Evolutionary conservation across 2,888 invertebrate species (phyloP).

Genomic region (Philhelius pedissequus): DNA sequence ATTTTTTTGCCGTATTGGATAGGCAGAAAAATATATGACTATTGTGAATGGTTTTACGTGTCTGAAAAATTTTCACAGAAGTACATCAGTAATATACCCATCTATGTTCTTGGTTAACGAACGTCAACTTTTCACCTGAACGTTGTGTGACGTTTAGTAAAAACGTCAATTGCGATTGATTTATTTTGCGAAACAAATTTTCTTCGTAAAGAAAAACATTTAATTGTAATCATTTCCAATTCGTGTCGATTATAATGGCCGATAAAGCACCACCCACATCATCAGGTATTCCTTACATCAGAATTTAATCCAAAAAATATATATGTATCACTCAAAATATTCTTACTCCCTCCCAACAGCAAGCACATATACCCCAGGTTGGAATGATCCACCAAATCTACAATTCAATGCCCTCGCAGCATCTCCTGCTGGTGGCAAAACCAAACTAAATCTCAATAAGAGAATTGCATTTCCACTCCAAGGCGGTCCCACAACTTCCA

Average conservation of each 20-base stretch:
- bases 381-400: constrained; percentile 78
- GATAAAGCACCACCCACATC: constrained; percentile 56
- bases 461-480: constrained; percentile 76
- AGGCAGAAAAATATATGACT: no score
- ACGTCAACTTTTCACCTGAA: constrained; percentile 19
- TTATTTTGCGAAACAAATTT: constrained; percentile 67
- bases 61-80: no score
- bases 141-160: constrained; percentile 51
- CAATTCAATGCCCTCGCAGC: constrained; percentile 70
- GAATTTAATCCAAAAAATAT: neutral
- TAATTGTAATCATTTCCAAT: constrained; percentile 18
- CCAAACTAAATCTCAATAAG: constrained; percentile 76
- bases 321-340: neutral
- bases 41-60: no score
- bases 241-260: constrained; percentile 34
- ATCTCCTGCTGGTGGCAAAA: constrained; percentile 70
- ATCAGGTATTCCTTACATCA: constrained; percentile 15
- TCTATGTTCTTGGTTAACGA: neutral
- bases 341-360: constrained; percentile 28
- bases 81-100: neutral
- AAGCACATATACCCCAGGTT: constrained; percentile 77
- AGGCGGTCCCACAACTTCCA: constrained; percentile 69
- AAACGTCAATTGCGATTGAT: constrained; percentile 67
- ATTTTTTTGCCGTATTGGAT: no score
- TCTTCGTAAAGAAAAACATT: constrained; percentile 37